Evolutionary conservation across 35 echinoderm and acorn worm genomes (phyloP).

Genomic region (Apostichopus japonicus): DNA sequence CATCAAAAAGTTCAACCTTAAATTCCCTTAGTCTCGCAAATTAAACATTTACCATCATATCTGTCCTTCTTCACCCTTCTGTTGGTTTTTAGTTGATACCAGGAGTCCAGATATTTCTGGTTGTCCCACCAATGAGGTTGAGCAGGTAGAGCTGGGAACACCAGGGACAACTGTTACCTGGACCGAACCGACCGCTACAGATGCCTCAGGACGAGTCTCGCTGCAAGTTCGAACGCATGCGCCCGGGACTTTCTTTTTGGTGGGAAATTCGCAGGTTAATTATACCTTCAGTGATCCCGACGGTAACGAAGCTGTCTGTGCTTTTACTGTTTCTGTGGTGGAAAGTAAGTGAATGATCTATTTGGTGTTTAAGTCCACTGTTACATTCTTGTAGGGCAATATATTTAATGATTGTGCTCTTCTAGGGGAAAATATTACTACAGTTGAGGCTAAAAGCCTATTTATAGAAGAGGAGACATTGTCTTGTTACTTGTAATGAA

Average conservation of each 20-base stretch:
- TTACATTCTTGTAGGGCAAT: too few relatives aligned
- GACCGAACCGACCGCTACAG: slow-evolving; percentile 55
- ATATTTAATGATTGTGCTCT: too few relatives aligned
- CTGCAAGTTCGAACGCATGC: neutral
- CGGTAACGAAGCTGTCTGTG: slow-evolving; percentile 56
- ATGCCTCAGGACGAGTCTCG: slow-evolving; percentile 41
- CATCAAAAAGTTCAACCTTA: too few relatives aligned
- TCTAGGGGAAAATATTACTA: too few relatives aligned
- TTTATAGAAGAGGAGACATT: too few relatives aligned
- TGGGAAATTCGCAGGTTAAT: slow-evolving; percentile 34
- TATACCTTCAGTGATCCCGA: slow-evolving; percentile 68
- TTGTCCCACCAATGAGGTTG: slow-evolving; percentile 47
- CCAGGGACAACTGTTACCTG: slow-evolving; percentile 32
- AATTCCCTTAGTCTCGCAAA: too few relatives aligned
- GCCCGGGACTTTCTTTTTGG: neutral
- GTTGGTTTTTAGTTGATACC: slow-evolving; percentile 41
- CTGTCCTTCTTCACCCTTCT: too few relatives aligned
- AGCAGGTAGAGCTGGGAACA: slow-evolving; percentile 21
- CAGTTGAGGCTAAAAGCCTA: too few relatives aligned
- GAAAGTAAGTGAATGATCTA: slow-evolving; percentile 15
- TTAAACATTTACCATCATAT: too few relatives aligned
- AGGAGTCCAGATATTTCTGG: slow-evolving; percentile 49
- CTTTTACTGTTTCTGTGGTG: slow-evolving; percentile 70
- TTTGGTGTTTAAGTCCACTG: too few relatives aligned
- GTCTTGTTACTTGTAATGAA: too few relatives aligned